Evolutionary conservation across 2,113 vertebrate genomes (phyloP), one percentile per base, ranked within the genome.

Genomic region (Centrocercus urophasianus): DNA sequence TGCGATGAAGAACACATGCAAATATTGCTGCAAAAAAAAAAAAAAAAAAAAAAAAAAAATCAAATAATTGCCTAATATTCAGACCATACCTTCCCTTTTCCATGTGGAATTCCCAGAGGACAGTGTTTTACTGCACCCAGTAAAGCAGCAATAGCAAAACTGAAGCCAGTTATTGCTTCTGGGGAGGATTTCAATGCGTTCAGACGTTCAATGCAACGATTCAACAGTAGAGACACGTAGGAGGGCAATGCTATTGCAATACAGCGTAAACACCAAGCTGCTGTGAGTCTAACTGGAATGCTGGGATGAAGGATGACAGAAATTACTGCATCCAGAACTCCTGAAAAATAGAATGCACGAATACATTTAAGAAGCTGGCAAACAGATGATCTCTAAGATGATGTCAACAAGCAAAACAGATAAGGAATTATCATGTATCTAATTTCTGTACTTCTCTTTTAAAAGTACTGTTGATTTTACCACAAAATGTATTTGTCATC

Each of bases 261-360:
- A 72, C 98, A 99, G 88, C 97, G 99, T 60, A 99, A 96, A 75
- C 99, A 99, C 99, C 99, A 99, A 13, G 99, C 98, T 54, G 99
- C 98, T 11, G 98, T 98, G 74, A 99, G 97, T 17, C 98, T 98
- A 30, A 98, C 98, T 5, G 98, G 97, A 63, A 97, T 14, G 59
- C 96, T 98, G 28, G 98, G 98, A 81, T 99, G 99, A 48, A 98
- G 91, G 84, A 98, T 96, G 92, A 99, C 95, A 24, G 98, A 98
- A 81, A 98, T 85, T 36, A 99, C 98, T 11, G 97, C 98, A 95
- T 99, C 99, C 96, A 99, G 92, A 79, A 99, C 92, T 8, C 98
- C 99, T 99, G 83, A 73, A 96, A 95, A 91, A 96, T 36, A 95
- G 88, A 96, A 96, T 32, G 60, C 69, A 88, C 63, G 81, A 69